A percentile compares a stretch with the other conserved stretches of the same genome.
These are phyloP conservation scores for Andricus grossulariae DNA, from an alignment of 1,140 invertebrate species.

Conservation along the genomic window DNA sequence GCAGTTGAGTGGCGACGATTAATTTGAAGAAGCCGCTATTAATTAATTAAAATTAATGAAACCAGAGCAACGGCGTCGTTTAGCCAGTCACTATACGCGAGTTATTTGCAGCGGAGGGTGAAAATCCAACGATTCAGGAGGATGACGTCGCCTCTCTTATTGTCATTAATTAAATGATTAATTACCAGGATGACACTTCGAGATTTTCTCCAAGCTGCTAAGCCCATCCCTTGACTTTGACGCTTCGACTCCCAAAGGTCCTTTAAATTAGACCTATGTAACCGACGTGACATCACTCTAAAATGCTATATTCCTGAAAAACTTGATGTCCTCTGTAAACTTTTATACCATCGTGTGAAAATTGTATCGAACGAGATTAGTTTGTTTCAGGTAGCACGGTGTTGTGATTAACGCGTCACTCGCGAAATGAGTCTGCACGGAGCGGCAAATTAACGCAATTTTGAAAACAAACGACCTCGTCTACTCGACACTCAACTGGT, in stretches of 20 bases:
- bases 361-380: slow-evolving; percentile 44
- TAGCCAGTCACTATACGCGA: slow-evolving; percentile 45
- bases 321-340: slow-evolving; percentile 46
- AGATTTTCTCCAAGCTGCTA: slow-evolving; percentile 56
- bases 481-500: slow-evolving; percentile 45
- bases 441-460: slow-evolving; percentile 72
- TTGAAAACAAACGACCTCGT: slow-evolving; percentile 68
- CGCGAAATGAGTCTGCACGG: slow-evolving; percentile 65
- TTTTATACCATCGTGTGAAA: slow-evolving; percentile 44
- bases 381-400: neutral
- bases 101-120: slow-evolving; percentile 46
- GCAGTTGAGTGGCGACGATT: slow-evolving; percentile 54
- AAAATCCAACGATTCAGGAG: slow-evolving; percentile 62
- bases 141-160: slow-evolving; percentile 66
- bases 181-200: slow-evolving; percentile 67
- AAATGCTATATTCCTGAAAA: slow-evolving; percentile 50
- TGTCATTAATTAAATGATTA: slow-evolving; percentile 72
- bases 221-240: slow-evolving; percentile 52
- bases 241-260: slow-evolving; percentile 13
- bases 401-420: slow-evolving; percentile 71
- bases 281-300: slow-evolving; percentile 35
- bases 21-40: slow-evolving; percentile 53
- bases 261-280: neutral
- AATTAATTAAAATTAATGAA: slow-evolving; percentile 69
- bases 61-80: slow-evolving; percentile 44